Base-by-base conservation (phyloP, 2,888 invertebrate genomes). In the Cerastoderma edule region DNA sequence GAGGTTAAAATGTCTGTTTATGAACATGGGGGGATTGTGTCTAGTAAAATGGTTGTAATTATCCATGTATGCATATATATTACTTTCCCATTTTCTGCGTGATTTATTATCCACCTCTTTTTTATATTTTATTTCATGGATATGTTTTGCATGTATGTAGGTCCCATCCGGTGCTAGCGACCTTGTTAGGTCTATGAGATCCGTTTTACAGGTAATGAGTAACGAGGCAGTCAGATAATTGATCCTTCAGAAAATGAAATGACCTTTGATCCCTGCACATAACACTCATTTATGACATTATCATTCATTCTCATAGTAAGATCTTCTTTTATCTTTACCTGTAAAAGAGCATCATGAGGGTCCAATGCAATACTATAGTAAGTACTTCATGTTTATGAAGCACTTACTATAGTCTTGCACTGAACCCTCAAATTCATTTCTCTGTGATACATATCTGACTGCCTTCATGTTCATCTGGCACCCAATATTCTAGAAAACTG, bases 131-230 rank as follows among this genome's bases (percentile, higher is more conserved):
- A 22, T 16, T 50, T 50, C 13, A 50, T 5, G 8, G 50, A n/a
- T 57, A 57, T 16, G 28, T 65, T 65, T 53, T 66, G 53, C 35
- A 27, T 67, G 39, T 57, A 46, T 57, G 16, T 63, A 69, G 69
- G 50, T 33, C 22, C 48, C 69, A 30, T 63, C 69, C 13, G 69
- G 63, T 46, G 69, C 60, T 32, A 60, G 60, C 50, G 69, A 69
- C 48, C 50, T 69, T 10, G 69, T 69, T 13, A 30, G 66, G 39
- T 60, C 60, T 13, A 60, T 60, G 54, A 67, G 67, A 33, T 69
- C 69, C 22, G 69, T 69, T 48, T 48, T 69, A 33, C 69, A 69
- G 69, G 69, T 69, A 63, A 69, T n/a, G 27, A 24, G 8, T 6
- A 27, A n/a, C 13, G 32, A 39, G 60, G n/a, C 33, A 39, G 60